These are phyloP conservation scores for Prosopocoilus inquinatus DNA, from an alignment of 2,888 invertebrate genomes.

Conservation along the genomic window DNA sequence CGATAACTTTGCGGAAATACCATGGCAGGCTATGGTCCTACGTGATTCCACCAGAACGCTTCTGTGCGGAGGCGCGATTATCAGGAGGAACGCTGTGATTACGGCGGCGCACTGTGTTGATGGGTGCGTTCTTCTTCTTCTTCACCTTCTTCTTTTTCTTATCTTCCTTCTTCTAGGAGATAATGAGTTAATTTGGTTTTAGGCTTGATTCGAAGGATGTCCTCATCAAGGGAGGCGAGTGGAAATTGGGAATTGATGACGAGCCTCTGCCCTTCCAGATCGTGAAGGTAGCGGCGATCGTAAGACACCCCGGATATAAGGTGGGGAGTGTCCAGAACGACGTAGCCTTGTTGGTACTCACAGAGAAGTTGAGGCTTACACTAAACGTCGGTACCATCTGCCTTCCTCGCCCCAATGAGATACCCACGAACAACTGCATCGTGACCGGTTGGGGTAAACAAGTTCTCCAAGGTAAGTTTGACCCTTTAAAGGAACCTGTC, in stretches of 20 bases:
- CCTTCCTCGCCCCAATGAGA: constrained; percentile 59
- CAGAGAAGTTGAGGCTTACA: constrained; percentile 62
- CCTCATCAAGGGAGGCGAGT: constrained; percentile 78
- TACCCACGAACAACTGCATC: constrained; percentile 62
- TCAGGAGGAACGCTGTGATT: constrained; percentile 69
- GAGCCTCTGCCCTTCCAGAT: constrained; percentile 80
- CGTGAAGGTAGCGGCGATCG: constrained; percentile 66
- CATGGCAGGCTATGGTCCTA: constrained; percentile 84
- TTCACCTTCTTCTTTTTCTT: background rate
- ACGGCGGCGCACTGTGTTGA: constrained; percentile 80
- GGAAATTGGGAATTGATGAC: constrained; percentile 78
- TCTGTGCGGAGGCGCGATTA: constrained; percentile 77
- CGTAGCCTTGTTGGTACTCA: constrained; percentile 68
- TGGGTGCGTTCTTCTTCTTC: constrained; percentile 54
- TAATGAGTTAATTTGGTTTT: constrained; percentile 27
- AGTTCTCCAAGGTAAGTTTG: constrained; percentile 66
- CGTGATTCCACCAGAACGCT: constrained; percentile 69
- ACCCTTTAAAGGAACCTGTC: background rate
- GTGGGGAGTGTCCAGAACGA: constrained; percentile 63
- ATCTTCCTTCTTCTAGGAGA: background rate
- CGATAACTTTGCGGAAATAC: constrained; percentile 76
- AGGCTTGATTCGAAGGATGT: constrained; percentile 66
- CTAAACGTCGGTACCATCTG: constrained; percentile 76
- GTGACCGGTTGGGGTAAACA: constrained; percentile 83
- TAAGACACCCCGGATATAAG: constrained; percentile 69